Conservation (phyloP, 2,888 invertebrate species). For the Cheilosia grossa region DNA sequence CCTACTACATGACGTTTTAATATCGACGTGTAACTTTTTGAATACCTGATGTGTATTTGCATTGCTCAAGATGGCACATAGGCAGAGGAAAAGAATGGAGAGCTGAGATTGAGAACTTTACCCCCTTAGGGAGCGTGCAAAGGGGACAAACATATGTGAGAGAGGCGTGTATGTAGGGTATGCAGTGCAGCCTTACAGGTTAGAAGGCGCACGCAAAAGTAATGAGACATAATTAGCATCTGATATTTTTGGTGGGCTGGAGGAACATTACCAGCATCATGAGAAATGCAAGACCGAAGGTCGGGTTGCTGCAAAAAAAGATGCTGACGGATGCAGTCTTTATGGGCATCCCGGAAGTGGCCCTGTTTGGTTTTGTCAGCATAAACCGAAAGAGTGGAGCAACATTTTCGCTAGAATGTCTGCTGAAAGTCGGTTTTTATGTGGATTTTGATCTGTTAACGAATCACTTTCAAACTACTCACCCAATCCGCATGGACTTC, state of each 20-base stretch:
- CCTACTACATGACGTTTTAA: slow-evolving; percentile 28
- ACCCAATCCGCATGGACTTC: too few species aligned
- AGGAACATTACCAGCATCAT: too few species aligned
- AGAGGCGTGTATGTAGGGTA: neutral
- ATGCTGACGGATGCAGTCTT: too few species aligned
- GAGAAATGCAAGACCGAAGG: too few species aligned
- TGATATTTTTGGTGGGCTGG: neutral
- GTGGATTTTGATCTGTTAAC: too few species aligned
- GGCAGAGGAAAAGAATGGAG: slow-evolving; percentile 3
- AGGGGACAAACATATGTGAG: neutral
- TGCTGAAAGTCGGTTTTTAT: too few species aligned
- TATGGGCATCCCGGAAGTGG: too few species aligned
- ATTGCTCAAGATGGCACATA: slow-evolving; percentile 27
- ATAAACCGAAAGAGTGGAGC: too few species aligned
- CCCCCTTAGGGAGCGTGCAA: neutral
- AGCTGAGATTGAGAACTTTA: slow-evolving; percentile 9
- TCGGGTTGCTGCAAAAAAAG: too few species aligned
- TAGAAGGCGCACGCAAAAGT: neutral
- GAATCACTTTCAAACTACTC: too few species aligned
- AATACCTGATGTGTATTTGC: slow-evolving; percentile 60
- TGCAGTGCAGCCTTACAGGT: neutral
- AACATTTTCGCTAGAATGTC: too few species aligned
- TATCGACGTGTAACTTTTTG: slow-evolving; percentile 51
- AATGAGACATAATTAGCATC: neutral
- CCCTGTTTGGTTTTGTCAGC: too few species aligned